A percentile compares a stretch with the other conserved stretches of the same genome.
phyloP scores from a whole-genome alignment of 2,113 vertebrate species.

The Forbesichthys agassizii region DNA sequence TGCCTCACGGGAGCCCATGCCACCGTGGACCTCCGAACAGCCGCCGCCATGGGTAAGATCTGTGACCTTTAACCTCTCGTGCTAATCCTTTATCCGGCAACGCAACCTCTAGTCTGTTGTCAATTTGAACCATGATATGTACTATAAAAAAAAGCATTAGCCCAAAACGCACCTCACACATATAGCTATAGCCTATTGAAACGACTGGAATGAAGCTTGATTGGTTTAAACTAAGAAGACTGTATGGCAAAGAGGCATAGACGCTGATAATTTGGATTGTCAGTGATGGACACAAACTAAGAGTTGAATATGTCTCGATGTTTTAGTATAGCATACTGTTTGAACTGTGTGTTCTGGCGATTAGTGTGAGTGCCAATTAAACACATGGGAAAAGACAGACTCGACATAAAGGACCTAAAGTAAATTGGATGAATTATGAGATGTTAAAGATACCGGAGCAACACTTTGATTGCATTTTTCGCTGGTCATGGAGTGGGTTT shows the following conservation, averaged over 20 bases:
- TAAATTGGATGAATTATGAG: not conserved
- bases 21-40: slow-evolving; percentile 64
- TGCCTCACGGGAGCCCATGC: slow-evolving; percentile 72
- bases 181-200: not conserved
- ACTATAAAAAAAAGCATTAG: too few relatives aligned
- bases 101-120: not conserved
- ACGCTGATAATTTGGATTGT: not conserved
- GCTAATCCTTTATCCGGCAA: not conserved
- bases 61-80: slow-evolving; percentile 51
- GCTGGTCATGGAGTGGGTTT: too few relatives aligned
- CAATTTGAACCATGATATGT: not conserved
- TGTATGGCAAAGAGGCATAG: not conserved
- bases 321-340: too few relatives aligned
- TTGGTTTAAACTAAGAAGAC: not conserved
- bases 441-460: too few relatives aligned
- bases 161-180: too few relatives aligned
- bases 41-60: slow-evolving; percentile 78
- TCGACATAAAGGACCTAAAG: not conserved
- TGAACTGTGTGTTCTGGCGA: too few relatives aligned
- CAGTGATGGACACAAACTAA: not conserved
- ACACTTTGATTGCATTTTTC: too few relatives aligned
- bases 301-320: not conserved
- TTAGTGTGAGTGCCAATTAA: not conserved
- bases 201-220: not conserved
- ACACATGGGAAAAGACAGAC: not conserved